Percentiles rank a stretch among this genome's conserved stretches.
phyloP scores from a whole-genome alignment of 2,797 vertebrate species.

The Spatula clypeata region DNA sequence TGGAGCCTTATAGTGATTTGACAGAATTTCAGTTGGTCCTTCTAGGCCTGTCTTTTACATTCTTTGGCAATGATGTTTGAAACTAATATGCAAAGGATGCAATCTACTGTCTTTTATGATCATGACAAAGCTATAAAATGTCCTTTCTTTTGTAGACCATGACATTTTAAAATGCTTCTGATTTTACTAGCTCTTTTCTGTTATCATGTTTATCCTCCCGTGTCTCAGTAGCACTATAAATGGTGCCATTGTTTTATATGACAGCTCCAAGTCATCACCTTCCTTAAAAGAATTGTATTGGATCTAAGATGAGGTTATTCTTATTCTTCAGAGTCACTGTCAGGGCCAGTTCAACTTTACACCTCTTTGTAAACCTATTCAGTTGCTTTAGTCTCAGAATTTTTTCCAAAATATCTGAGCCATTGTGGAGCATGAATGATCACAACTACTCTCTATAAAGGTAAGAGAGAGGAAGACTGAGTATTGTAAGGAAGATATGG shows the following conservation, averaged over 20 bases:
- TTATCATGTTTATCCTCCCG: neutral
- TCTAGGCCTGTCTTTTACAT: neutral
- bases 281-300: neutral
- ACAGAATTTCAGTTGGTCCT: neutral
- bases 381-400: neutral
- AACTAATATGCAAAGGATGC: neutral
- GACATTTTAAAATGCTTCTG: constrained; percentile 19
- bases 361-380: neutral
- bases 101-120: neutral
- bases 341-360: neutral
- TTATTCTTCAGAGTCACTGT: neutral
- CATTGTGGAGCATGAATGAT: neutral
- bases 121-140: constrained; percentile 1
- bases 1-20: neutral
- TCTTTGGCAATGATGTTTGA: constrained; percentile 6
- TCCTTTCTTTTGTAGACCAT: neutral
- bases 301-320: neutral
- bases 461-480: neutral
- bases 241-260: neutral
- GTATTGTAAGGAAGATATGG: neutral
- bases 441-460: neutral
- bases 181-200: constrained; percentile 27
- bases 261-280: neutral
- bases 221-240: neutral
- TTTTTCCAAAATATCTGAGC: neutral